Percentiles rank a stretch among this genome's conserved stretches.
Evolutionary conservation across 2,113 vertebrate genomes (phyloP).

Genomic region (Tonatia bakeri): DNA sequence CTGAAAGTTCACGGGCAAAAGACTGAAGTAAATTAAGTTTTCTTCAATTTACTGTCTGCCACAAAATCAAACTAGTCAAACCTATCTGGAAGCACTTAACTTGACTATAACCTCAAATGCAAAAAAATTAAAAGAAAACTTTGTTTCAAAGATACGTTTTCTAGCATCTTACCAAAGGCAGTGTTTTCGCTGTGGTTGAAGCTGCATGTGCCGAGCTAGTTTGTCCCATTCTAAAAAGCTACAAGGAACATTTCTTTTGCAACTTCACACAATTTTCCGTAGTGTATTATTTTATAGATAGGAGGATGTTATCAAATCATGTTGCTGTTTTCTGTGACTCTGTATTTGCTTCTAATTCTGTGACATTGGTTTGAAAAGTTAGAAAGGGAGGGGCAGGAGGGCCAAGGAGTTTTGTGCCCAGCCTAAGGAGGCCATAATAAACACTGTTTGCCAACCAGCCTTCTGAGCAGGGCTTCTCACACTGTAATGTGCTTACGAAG

Average conservation of each 20-base stretch:
- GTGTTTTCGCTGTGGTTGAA: background rate
- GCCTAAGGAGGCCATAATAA: background rate
- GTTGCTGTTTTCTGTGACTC: background rate
- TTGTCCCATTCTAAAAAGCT: too few relatives aligned
- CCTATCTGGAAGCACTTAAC: background rate
- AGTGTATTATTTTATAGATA: background rate
- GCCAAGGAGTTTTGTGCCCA: background rate
- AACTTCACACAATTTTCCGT: background rate
- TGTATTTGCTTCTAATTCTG: background rate
- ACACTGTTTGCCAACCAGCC: background rate
- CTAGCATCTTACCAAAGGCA: background rate
- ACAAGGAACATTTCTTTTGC: background rate
- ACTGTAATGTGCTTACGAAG: background rate
- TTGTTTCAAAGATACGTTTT: background rate
- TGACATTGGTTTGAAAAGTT: background rate
- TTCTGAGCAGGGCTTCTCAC: background rate
- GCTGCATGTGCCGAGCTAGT: background rate
- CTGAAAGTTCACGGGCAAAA: background rate
- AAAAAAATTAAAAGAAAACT: background rate
- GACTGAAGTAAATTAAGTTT: background rate
- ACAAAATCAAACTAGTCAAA: background rate
- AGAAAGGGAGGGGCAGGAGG: background rate
- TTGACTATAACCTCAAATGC: background rate
- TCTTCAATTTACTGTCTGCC: background rate
- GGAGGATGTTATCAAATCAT: background rate